These are phyloP conservation scores for Epinotia demarniana DNA, from an alignment of 2,888 invertebrate genomes.

Conservation along the genomic window DNA sequence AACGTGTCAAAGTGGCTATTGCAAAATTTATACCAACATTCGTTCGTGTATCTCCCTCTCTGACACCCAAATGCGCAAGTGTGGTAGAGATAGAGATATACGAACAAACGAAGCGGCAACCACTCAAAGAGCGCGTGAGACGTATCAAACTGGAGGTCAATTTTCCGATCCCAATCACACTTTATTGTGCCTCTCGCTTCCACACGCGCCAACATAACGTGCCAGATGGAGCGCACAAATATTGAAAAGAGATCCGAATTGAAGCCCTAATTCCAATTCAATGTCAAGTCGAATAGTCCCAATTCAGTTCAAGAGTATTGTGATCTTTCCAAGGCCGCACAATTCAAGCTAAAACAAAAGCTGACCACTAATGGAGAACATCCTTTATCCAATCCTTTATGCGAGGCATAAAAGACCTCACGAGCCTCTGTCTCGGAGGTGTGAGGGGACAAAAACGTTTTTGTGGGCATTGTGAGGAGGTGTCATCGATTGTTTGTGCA, in stretches of 20 bases:
- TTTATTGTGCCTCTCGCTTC: neutral
- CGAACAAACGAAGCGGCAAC: too few species aligned
- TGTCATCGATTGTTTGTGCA: conserved; percentile 50
- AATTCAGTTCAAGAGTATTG: neutral
- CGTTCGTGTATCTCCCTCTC: too few species aligned
- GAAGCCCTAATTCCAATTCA: neutral
- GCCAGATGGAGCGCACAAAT: neutral
- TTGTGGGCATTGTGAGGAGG: conserved; percentile 50
- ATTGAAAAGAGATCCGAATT: neutral
- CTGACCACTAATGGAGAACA: conserved; percentile 23
- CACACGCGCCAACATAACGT: neutral
- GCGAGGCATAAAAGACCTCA: conserved; percentile 7
- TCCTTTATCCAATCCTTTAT: conserved; percentile 28
- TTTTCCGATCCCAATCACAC: too few species aligned
- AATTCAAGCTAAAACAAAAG: conserved; percentile 26
- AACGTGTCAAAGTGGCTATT: too few species aligned
- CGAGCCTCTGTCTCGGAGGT: conserved; percentile 23
- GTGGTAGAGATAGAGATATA: too few species aligned
- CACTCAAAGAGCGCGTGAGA: too few species aligned
- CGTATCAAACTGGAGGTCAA: too few species aligned
- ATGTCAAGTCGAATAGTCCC: conserved; percentile 4
- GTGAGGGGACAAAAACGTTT: conserved; percentile 38
- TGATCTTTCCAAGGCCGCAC: conserved; percentile 21
- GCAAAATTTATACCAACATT: too few species aligned
- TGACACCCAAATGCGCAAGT: too few species aligned